phyloP scores from a whole-genome alignment of 2,797 vertebrate species.

The Iguana delicatissima region DNA sequence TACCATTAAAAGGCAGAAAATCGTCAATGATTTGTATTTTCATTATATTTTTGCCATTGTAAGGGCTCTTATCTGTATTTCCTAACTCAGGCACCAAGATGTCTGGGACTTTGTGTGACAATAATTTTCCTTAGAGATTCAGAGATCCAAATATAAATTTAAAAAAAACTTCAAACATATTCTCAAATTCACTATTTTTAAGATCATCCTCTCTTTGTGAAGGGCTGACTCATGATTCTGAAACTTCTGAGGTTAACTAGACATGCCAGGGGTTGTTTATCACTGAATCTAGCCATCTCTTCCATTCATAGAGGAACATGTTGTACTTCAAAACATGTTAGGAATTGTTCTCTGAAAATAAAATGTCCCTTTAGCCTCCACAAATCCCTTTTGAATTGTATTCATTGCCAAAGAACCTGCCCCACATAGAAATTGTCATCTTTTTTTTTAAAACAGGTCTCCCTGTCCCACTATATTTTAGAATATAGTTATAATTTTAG shows the following conservation, averaged over 20 bases:
- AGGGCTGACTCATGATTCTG: constrained; percentile 1
- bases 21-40: background rate
- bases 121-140: background rate
- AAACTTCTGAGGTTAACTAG: constrained; percentile 8
- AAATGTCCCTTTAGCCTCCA: background rate
- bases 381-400: background rate
- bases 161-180: background rate
- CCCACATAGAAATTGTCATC: background rate
- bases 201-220: background rate
- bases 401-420: background rate
- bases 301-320: background rate
- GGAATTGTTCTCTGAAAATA: constrained; percentile 16
- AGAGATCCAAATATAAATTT: background rate
- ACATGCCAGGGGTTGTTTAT: background rate
- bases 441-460: no score
- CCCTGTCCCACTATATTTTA: background rate
- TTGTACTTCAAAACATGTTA: background rate
- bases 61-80: background rate
- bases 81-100: background rate
- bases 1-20: background rate
- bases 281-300: background rate
- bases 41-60: background rate
- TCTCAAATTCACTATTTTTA: background rate
- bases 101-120: background rate
- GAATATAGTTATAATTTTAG: background rate